A percentile compares a stretch with the other conserved stretches of the same genome.
Conservation (phyloP, 2,888 invertebrate genomes). For the Sphaeridia pumilis region DNA sequence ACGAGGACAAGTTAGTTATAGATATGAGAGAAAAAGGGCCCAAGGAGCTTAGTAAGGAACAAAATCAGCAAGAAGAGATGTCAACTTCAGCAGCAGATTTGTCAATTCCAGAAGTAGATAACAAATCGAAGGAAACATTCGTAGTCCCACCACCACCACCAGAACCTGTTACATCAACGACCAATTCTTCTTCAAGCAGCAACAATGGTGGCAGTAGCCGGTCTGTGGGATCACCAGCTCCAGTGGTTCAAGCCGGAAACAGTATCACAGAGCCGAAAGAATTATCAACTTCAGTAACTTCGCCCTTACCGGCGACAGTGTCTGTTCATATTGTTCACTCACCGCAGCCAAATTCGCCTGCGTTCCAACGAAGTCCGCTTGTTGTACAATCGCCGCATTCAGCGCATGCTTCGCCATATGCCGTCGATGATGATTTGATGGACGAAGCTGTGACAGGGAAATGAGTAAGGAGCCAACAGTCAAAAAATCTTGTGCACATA, state of each 20-base stretch:
- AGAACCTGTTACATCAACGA: neutral
- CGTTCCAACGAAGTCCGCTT: slow-evolving; percentile 39
- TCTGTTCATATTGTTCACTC: slow-evolving; percentile 61
- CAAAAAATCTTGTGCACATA: too few species aligned
- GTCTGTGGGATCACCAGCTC: too few species aligned
- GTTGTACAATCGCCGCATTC: slow-evolving; percentile 55
- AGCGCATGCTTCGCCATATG: slow-evolving; percentile 56
- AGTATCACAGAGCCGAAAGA: too few species aligned
- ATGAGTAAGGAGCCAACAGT: too few species aligned
- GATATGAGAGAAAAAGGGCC: slow-evolving; percentile 13
- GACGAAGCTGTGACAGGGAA: slow-evolving; percentile 75
- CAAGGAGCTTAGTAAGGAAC: neutral
- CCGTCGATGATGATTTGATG: slow-evolving; percentile 81
- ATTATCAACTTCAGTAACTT: neutral
- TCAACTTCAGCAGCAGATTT: neutral
- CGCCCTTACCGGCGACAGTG: slow-evolving; percentile 5
- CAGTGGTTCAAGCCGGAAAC: too few species aligned
- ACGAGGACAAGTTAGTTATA: slow-evolving; percentile 26
- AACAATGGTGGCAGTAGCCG: too few species aligned
- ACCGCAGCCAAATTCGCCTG: slow-evolving; percentile 48
- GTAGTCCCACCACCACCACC: slow-evolving; percentile 7
- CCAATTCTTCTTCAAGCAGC: neutral
- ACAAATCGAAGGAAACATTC: neutral
- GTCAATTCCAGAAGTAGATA: neutral
- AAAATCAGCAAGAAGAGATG: neutral